Conservation (phyloP, 1,140 invertebrate species). For the Octopus sinensis region DNA sequence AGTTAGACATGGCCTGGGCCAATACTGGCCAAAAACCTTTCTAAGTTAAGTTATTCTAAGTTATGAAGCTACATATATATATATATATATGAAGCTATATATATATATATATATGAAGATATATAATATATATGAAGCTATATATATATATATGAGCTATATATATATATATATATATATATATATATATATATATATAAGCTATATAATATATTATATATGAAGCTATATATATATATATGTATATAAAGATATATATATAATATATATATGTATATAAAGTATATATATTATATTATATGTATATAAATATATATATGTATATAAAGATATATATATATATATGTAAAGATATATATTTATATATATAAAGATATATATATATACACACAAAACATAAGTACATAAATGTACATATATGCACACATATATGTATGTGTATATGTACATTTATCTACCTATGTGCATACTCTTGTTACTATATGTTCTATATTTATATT, state of each 20-base stretch:
- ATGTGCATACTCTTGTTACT: not conserved
- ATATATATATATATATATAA: conserved; percentile 1
- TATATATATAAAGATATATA: no score
- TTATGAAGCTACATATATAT: not conserved
- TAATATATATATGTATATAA: not conserved
- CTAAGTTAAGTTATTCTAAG: no score
- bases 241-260: not conserved
- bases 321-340: not conserved
- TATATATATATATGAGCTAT: not conserved
- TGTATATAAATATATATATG: not conserved
- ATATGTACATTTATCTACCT: not conserved
- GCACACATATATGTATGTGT: not conserved
- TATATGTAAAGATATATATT: no score
- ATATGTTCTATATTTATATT: not conserved
- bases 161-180: not conserved
- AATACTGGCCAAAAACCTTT: no score
- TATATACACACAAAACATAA: not conserved
- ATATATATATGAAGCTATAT: not conserved
- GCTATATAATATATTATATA: not conserved
- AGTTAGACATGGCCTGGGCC: no score
- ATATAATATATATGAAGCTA: not conserved
- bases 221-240: not conserved
- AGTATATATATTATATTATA: conserved; percentile 2
- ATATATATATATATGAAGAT: not conserved
- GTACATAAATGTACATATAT: not conserved